A percentile compares a stretch with the other conserved stretches of the same genome.
Conservation (phyloP, 2,113 vertebrate genomes). For the Ailuropoda melanoleuca region DNA sequence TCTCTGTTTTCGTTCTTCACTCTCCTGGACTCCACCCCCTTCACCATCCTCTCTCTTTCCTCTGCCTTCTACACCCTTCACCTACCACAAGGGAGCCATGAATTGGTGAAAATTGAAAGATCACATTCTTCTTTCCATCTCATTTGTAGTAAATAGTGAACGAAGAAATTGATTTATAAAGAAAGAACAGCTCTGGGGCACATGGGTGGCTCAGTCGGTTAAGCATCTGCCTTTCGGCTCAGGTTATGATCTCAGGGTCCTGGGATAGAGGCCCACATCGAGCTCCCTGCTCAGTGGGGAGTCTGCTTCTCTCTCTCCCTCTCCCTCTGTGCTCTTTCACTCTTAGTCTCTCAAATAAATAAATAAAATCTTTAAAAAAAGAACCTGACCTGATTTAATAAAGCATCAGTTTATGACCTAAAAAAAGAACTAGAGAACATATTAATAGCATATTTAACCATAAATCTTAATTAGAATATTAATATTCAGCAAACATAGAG, state of each 20-base stretch:
- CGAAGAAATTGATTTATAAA: conserved; percentile 9
- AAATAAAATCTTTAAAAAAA: too few species aligned
- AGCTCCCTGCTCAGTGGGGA: too few species aligned
- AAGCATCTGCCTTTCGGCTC: too few species aligned
- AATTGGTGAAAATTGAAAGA: neutral
- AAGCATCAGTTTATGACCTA: neutral
- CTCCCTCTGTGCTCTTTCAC: too few species aligned
- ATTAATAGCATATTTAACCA: neutral
- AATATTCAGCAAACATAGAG: neutral
- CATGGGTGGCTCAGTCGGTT: too few species aligned
- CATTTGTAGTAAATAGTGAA: neutral
- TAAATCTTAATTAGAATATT: neutral
- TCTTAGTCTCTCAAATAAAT: too few species aligned
- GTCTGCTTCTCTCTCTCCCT: too few species aligned
- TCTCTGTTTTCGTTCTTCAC: neutral
- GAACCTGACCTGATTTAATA: neutral
- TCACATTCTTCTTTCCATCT: neutral
- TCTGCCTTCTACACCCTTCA: neutral
- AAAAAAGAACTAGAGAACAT: neutral
- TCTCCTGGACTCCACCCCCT: neutral
- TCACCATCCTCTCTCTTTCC: neutral
- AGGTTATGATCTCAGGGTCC: too few species aligned
- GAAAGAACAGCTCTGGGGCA: neutral
- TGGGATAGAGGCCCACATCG: too few species aligned
- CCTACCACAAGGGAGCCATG: neutral